Evolutionary conservation across 2,113 vertebrate genomes (phyloP).

Genomic region (Parus major): DNA sequence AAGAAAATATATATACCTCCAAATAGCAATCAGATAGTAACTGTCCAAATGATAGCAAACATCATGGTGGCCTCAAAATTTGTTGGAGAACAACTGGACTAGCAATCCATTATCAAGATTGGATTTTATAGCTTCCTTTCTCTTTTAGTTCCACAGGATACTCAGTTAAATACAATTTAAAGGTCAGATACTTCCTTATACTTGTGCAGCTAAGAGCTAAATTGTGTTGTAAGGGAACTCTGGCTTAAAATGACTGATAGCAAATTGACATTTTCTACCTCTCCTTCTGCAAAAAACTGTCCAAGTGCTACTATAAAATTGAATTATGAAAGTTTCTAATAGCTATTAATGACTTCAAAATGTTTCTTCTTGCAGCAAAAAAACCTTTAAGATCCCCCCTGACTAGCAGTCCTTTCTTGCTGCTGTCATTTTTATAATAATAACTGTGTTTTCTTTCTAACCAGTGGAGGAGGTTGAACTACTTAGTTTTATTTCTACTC

Average conservation of each 20-base stretch:
- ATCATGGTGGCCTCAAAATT: background rate
- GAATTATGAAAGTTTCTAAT: background rate
- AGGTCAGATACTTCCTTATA: background rate
- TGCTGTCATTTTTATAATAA: background rate
- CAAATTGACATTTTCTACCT: background rate
- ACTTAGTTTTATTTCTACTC: background rate
- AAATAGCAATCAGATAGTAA: background rate
- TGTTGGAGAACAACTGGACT: background rate
- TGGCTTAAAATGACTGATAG: background rate
- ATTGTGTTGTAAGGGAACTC: background rate
- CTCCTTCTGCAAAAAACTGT: background rate
- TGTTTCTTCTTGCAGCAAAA: background rate
- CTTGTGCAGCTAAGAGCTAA: background rate
- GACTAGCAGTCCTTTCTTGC: background rate
- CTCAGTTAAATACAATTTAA: conserved; percentile 15
- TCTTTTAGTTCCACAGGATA: background rate
- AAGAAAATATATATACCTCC: background rate
- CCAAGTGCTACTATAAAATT: background rate
- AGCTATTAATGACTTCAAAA: background rate
- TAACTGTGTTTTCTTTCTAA: background rate
- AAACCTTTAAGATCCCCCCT: background rate
- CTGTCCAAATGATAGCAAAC: background rate
- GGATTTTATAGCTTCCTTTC: background rate
- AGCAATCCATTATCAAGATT: background rate
- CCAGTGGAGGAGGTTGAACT: background rate